phyloP scores from a whole-genome alignment of 2,888 invertebrate species.

The Noctuana brunneofusca region DNA sequence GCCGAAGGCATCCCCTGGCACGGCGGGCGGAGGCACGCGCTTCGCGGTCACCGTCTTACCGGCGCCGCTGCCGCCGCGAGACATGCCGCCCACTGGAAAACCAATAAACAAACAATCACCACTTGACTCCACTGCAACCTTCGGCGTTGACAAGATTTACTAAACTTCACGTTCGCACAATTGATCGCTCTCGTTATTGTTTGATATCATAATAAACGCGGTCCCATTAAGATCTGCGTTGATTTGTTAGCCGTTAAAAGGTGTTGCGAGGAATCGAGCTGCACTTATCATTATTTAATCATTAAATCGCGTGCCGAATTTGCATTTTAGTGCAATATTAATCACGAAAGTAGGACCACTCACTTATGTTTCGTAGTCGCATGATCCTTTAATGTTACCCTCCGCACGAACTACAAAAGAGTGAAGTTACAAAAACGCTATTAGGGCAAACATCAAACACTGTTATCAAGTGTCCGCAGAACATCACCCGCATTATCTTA shows the following conservation, averaged over 20 bases:
- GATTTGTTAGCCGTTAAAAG: constrained; percentile 3
- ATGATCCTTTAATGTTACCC: constrained; percentile 43
- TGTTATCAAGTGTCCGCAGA: constrained; percentile 63
- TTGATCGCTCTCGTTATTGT: constrained; percentile 8
- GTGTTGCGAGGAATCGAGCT: background rate
- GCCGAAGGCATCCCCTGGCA: constrained; percentile 88
- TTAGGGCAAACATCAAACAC: constrained; percentile 47
- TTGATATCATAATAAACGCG: constrained; percentile 15
- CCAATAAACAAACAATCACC: constrained; percentile 36
- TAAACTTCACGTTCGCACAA: background rate
- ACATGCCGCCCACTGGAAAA: constrained; percentile 93
- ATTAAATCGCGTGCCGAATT: background rate
- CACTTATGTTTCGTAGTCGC: constrained; percentile 20
- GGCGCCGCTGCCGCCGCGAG: constrained; percentile 87
- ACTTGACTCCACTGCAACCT: constrained; percentile 25
- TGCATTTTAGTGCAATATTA: background rate
- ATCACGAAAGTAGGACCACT: constrained; percentile 20
- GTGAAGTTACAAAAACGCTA: constrained; percentile 44
- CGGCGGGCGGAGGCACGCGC: constrained; percentile 94
- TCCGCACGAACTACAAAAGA: constrained; percentile 39
- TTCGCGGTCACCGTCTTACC: constrained; percentile 92
- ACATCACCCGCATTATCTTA: constrained; percentile 60
- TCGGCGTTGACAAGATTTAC: constrained; percentile 5
- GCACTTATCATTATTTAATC: background rate
- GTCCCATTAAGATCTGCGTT: constrained; percentile 9